These are phyloP conservation scores for Oreochromis mossambicus DNA, from an alignment of 2,797 vertebrate genomes.

Conservation along the genomic window DNA sequence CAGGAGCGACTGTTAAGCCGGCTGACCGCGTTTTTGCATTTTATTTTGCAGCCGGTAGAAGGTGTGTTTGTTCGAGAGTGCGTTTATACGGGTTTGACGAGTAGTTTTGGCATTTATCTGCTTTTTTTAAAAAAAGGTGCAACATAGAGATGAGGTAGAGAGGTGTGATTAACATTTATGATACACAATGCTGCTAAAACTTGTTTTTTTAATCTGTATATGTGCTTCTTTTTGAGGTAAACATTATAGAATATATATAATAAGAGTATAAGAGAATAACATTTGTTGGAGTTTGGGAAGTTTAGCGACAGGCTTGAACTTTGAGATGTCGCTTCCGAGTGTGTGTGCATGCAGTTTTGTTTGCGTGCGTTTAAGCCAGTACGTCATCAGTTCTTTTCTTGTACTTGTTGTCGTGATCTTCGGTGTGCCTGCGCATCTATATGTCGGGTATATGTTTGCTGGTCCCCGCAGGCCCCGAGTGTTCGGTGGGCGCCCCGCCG, in stretches of 20 bases:
- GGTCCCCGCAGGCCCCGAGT: slow-evolving; percentile 31
- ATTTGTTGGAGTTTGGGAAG: neutral
- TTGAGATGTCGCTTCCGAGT: neutral
- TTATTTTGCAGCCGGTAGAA: neutral
- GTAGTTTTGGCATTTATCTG: neutral
- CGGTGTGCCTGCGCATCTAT: neutral
- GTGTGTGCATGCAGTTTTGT: neutral
- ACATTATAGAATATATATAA: neutral
- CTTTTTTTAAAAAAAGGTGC: neutral
- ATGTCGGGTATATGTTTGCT: slow-evolving; percentile 24
- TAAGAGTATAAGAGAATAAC: neutral
- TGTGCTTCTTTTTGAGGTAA: neutral
- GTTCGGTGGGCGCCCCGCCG: slow-evolving; percentile 47
- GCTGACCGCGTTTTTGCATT: slow-evolving; percentile 33
- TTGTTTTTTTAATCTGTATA: neutral
- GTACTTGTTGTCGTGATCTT: neutral
- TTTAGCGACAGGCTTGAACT: neutral
- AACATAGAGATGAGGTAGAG: neutral
- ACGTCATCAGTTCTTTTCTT: slow-evolving; percentile 5
- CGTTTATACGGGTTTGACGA: neutral
- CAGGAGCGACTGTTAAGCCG: slow-evolving; percentile 7
- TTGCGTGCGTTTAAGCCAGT: neutral
- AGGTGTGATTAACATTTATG: slow-evolving; percentile 19
- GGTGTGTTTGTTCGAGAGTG: neutral
- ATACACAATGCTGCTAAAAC: slow-evolving; percentile 4